Evolutionary conservation across 2,888 invertebrate genomes (phyloP).

Genomic region (Spodoptera picta): DNA sequence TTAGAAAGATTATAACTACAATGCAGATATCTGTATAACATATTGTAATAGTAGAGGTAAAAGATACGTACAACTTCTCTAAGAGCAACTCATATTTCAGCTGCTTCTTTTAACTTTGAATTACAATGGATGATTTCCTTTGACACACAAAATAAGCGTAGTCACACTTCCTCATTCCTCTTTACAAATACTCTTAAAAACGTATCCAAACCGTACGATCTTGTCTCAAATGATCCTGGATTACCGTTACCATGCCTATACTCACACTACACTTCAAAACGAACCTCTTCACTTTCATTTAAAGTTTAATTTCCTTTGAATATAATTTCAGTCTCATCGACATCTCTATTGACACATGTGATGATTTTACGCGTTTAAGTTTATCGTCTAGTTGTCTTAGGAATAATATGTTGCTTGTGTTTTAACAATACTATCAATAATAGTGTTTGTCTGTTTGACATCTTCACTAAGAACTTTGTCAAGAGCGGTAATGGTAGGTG

Average conservation of each 20-base stretch:
- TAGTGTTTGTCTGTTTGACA: no score
- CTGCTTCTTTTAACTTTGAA: neutral
- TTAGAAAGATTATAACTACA: no score
- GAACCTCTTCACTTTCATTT: constrained; percentile 15
- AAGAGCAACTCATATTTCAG: no score
- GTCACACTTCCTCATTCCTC: constrained; percentile 45
- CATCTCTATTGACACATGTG: constrained; percentile 70
- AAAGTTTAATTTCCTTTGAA: constrained; percentile 13
- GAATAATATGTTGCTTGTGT: constrained; percentile 32
- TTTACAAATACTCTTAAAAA: constrained; percentile 52
- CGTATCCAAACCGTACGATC: constrained; percentile 67
- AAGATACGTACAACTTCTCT: no score
- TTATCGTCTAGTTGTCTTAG: constrained; percentile 52
- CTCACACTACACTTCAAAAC: constrained; percentile 25
- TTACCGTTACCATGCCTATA: constrained; percentile 64
- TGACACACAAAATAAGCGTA: constrained; percentile 35
- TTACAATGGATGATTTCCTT: neutral
- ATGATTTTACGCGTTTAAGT: constrained; percentile 63
- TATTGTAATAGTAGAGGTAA: no score
- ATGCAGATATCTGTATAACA: no score
- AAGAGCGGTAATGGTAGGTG: no score
- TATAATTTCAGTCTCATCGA: constrained; percentile 27
- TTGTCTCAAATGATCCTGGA: constrained; percentile 78
- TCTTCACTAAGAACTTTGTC: no score
- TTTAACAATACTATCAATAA: neutral